Conservation (phyloP, 1,140 invertebrate genomes). For the Ptiloglossa arizonensis region DNA sequence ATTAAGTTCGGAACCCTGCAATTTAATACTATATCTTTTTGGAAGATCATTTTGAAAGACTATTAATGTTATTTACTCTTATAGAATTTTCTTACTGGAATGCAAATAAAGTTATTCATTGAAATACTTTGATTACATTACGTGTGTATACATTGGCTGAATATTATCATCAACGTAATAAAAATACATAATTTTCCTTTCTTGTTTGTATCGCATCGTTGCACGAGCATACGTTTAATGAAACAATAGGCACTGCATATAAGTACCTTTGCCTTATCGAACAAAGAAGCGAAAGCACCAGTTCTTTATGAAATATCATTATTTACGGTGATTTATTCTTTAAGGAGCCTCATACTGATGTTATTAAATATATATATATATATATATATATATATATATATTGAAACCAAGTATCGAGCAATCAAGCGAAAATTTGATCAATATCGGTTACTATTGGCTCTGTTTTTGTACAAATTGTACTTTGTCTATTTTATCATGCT, state of each 20-base stretch:
- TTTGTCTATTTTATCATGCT: constrained; percentile 43
- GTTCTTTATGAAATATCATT: constrained; percentile 64
- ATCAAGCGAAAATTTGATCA: constrained; percentile 44
- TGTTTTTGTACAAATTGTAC: constrained; percentile 49
- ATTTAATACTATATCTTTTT: constrained; percentile 54
- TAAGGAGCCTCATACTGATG: constrained; percentile 59
- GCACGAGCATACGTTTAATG: constrained; percentile 65
- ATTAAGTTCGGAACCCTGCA: constrained; percentile 19
- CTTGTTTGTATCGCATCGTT: constrained; percentile 56
- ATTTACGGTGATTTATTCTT: constrained; percentile 39
- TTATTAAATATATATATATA: constrained; percentile 57
- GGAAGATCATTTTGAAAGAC: constrained; percentile 62
- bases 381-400: background rate
- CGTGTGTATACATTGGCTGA: constrained; percentile 58
- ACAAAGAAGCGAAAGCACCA: constrained; percentile 72
- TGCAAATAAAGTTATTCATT: constrained; percentile 61
- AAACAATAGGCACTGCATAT: constrained; percentile 72
- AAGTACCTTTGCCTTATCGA: constrained; percentile 71
- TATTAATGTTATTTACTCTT: constrained; percentile 33
- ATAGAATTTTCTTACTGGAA: constrained; percentile 59
- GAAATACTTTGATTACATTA: constrained; percentile 44
- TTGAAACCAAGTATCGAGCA: constrained; percentile 58
- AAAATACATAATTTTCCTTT: constrained; percentile 66
- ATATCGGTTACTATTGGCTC: constrained; percentile 9
- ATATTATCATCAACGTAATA: constrained; percentile 66